Conservation (phyloP, 2,113 vertebrate species). For the Phylloscopus trochiloides region DNA sequence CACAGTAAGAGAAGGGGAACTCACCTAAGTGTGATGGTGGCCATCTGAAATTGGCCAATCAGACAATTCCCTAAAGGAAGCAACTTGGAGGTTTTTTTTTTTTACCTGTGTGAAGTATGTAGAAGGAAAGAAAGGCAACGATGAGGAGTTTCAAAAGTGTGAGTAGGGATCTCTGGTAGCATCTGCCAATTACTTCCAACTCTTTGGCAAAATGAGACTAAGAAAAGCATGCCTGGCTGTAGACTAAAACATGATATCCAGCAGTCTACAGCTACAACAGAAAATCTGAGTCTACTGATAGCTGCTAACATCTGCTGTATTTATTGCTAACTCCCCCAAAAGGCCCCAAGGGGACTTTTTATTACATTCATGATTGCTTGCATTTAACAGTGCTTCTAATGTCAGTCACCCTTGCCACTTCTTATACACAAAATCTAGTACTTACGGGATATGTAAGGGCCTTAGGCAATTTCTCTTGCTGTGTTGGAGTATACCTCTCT, state of each 20-base stretch:
- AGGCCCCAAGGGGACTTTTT: background rate
- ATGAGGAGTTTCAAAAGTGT: background rate
- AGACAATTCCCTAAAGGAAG: background rate
- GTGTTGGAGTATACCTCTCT: background rate
- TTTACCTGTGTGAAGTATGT: background rate
- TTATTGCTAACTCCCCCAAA: background rate
- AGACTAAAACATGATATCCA: background rate
- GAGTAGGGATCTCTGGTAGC: background rate
- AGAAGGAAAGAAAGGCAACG: background rate
- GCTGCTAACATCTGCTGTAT: background rate
- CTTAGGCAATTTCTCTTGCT: background rate
- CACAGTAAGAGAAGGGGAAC: background rate
- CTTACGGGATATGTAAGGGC: background rate
- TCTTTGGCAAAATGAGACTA: background rate
- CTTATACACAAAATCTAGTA: background rate
- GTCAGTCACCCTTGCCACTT: background rate
- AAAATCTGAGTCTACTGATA: background rate
- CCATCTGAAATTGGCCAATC: background rate
- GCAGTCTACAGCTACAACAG: background rate
- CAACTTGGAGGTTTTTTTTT: background rate
- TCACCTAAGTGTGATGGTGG: background rate
- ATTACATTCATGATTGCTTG: background rate
- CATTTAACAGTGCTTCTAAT: background rate
- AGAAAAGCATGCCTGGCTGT: background rate
- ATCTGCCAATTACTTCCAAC: background rate